Base-by-base conservation (phyloP, 2,113 vertebrate genomes). In the Heterocephalus glaber region DNA sequence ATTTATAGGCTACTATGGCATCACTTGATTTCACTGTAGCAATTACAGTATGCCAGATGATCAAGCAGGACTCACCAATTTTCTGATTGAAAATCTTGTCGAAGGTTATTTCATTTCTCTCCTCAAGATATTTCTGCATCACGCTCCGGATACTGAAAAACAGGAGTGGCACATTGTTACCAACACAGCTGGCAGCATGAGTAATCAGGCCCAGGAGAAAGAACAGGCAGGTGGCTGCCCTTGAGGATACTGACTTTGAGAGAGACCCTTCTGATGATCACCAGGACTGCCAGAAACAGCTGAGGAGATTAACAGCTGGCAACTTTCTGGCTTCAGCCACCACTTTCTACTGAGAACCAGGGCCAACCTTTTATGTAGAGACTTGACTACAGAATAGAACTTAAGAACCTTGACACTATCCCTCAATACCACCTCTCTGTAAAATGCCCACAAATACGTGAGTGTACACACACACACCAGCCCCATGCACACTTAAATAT, bases 61-160 rank as follows among this genome's bases (percentile, higher is more conserved):
- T 8, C 0, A 74, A 28, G 38, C 0, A 1, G 0, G 3, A 99
- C 99, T 99, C 96, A 99, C 99, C 99, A 33, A 99, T 99, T 98
- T 99, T 99, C 98, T 99, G 99, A 97, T 99, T 99, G 98, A 99
- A 99, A 96, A 99, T 99, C 98, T 99, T 99, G 99, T 99, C 99
- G 0, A 99, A 99, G 60, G 99, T 99, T 93, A 99, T 98, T 97
- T 99, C 99, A 28, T 99, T 99, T 97, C 99, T 98, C 86, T 99
- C 99, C 97, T 99, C 99, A 2, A 99, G 98, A 97, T 99, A 99
- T 97, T 99, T 99, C 98, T 99, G 99, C 99, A 99, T 99, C 97
- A 99, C 99, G 11, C 99, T 99, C 97, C 99, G 99, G 98, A 99
- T 99, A 58, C 99, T 99, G 98, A 19, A 90, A 98, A 97, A 89